phyloP scores from a whole-genome alignment of 1,140 invertebrate genomes.

The Drosophila jambulina region DNA sequence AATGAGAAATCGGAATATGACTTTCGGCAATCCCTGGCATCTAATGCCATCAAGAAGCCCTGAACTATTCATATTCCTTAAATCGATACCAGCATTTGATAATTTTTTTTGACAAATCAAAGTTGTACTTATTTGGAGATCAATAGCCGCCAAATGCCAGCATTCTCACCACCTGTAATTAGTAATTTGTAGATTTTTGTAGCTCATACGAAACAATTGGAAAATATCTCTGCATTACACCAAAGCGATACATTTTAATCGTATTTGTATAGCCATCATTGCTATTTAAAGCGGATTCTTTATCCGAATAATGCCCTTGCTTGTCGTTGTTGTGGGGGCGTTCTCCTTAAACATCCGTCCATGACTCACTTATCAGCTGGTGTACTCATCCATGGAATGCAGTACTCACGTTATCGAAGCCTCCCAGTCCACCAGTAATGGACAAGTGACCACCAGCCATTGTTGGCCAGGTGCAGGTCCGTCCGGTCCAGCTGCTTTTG shows the following conservation, averaged over 20 bases:
- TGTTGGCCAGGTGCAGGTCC: not conserved
- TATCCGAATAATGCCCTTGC: not conserved
- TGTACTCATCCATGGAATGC: not conserved
- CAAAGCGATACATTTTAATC: not conserved
- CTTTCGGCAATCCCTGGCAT: no score
- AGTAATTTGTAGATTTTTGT: no score
- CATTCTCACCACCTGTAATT: no score
- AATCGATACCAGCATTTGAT: no score
- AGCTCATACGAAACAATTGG: no score
- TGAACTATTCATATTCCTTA: no score
- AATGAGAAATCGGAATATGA: no score
- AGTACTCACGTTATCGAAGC: constrained; percentile 2
- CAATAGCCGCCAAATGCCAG: no score
- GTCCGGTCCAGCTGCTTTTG: constrained; percentile 4
- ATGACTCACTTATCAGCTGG: constrained; percentile 7
- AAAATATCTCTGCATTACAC: not conserved
- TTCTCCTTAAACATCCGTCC: constrained; percentile 1
- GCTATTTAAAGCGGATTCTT: constrained; percentile 4
- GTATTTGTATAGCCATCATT: not conserved
- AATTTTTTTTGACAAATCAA: no score
- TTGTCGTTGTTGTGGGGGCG: constrained; percentile 10
- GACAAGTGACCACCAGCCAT: constrained; percentile 15
- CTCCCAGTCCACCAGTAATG: constrained; percentile 37
- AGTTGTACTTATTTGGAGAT: no score
- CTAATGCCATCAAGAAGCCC: no score